Conservation (phyloP, 1,140 invertebrate species). For the Theocolax elegans region DNA sequence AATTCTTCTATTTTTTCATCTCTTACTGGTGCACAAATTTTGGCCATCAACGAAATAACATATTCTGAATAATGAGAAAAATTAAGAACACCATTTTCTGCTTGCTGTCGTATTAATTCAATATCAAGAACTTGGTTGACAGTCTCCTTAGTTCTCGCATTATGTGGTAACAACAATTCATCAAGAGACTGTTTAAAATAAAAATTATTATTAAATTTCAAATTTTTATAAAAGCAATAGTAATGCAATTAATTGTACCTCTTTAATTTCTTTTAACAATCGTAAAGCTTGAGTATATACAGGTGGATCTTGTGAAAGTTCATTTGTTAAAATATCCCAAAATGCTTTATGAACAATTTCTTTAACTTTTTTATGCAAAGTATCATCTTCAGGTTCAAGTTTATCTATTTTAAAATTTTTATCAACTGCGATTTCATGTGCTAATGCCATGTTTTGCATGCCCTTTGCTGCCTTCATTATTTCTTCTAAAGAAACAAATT, state of each 20-base stretch:
- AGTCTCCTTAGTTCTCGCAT: conserved; percentile 82
- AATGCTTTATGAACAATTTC: conserved; percentile 93
- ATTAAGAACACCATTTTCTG: conserved; percentile 84
- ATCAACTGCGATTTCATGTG: conserved; percentile 95
- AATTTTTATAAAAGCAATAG: background rate
- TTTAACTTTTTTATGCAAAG: conserved; percentile 83
- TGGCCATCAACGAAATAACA: conserved; percentile 87
- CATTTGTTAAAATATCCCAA: conserved; percentile 86
- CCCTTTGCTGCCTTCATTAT: conserved; percentile 89
- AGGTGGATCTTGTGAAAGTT: conserved; percentile 85
- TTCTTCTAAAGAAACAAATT: conserved; percentile 89
- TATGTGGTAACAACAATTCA: conserved; percentile 84
- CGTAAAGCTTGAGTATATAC: conserved; percentile 86
- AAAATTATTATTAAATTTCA: conserved; percentile 18
- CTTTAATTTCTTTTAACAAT: conserved; percentile 88
- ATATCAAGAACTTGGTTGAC: conserved; percentile 89
- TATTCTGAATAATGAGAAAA: conserved; percentile 88
- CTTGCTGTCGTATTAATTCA: conserved; percentile 89
- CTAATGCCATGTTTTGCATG: conserved; percentile 91
- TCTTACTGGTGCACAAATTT: conserved; percentile 91
- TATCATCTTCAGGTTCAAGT: conserved; percentile 80
- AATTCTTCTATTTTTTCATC: conserved; percentile 89
- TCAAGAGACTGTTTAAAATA: conserved; percentile 74
- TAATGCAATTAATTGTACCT: conserved; percentile 65
- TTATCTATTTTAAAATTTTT: conserved; percentile 90